A percentile compares a stretch with the other conserved stretches of the same genome.
Conservation (phyloP, 2,113 vertebrate species). For the Sphyrna mokarran region DNA sequence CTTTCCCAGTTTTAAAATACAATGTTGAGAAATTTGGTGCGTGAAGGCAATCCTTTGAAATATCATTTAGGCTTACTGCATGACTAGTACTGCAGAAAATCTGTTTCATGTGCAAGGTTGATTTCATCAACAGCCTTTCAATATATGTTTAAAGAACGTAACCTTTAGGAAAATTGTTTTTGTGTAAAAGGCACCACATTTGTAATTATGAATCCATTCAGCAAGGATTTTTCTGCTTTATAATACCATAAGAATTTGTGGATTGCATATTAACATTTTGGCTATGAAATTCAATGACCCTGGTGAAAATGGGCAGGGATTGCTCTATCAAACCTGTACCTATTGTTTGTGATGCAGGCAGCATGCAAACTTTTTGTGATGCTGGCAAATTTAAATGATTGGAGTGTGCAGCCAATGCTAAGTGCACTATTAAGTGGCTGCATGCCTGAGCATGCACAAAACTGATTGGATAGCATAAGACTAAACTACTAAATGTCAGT, state of each 20-base stretch:
- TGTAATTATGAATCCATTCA: not conserved
- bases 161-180: not conserved
- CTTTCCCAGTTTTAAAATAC: not conserved
- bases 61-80: not conserved
- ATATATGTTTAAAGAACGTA: not conserved
- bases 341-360: too few relatives aligned
- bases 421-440: too few relatives aligned
- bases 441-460: too few relatives aligned
- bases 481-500: too few relatives aligned
- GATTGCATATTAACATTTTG: not conserved
- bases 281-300: too few relatives aligned
- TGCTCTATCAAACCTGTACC: too few relatives aligned
- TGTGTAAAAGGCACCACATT: not conserved
- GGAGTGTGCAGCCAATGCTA: too few relatives aligned
- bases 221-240: not conserved
- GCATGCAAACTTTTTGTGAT: too few relatives aligned
- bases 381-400: too few relatives aligned
- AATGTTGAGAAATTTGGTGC: not conserved
- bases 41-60: not conserved
- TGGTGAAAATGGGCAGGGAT: too few relatives aligned
- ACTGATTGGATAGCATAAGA: too few relatives aligned
- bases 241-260: not conserved
- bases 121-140: not conserved
- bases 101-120: not conserved
- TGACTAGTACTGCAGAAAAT: not conserved